These are phyloP conservation scores for Morus bassanus DNA, from an alignment of 2,797 vertebrate genomes.

Conservation along the genomic window DNA sequence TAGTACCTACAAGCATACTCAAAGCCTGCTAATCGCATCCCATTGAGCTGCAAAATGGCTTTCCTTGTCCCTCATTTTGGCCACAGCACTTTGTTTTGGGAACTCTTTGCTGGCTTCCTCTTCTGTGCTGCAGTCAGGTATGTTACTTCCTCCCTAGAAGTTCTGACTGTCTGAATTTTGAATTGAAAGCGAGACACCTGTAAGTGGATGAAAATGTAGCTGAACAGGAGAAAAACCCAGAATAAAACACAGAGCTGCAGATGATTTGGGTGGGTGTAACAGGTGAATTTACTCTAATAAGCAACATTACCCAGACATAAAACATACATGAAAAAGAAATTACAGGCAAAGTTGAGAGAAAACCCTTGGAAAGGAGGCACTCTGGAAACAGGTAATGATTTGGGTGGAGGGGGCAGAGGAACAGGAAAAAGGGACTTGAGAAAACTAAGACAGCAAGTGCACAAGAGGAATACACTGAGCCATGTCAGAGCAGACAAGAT, in stretches of 20 bases:
- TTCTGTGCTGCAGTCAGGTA: neutral
- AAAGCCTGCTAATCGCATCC: neutral
- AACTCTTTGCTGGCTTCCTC: neutral
- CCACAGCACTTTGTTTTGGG: neutral
- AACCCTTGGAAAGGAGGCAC: neutral
- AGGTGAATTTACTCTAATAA: neutral
- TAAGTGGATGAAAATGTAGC: neutral
- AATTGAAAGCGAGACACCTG: neutral
- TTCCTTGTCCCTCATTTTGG: neutral
- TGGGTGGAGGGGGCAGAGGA: neutral
- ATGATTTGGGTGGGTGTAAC: neutral
- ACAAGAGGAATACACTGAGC: neutral
- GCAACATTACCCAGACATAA: neutral
- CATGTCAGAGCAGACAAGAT: neutral
- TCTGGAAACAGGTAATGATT: neutral
- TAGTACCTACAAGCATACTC: neutral
- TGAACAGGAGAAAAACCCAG: neutral
- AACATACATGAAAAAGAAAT: neutral
- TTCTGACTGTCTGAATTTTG: neutral
- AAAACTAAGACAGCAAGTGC: neutral
- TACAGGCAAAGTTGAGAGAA: neutral
- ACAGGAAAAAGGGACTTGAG: neutral
- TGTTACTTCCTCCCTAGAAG: neutral
- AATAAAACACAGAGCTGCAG: neutral
- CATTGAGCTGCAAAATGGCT: neutral